Evolutionary conservation across 1,140 invertebrate genomes (phyloP), one percentile per base, ranked within the genome.

Genomic region (Oryzaephilus surinamensis): DNA sequence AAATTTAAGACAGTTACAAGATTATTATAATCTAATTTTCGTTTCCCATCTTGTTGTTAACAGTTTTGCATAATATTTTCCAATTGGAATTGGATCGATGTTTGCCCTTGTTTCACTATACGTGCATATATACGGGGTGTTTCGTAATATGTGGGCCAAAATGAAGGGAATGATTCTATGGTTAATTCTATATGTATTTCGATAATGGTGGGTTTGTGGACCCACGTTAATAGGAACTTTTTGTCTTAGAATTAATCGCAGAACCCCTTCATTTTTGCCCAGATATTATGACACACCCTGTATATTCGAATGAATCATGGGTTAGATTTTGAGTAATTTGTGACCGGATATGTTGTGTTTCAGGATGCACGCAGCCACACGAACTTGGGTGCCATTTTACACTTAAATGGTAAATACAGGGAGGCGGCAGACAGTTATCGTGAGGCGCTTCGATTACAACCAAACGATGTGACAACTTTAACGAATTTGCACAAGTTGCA

Each of bases 301-400:
- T 11, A 11, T 26, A 11, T 26, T 11, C 13, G 4, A 12, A 10
- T 6, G 13, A 12, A 26, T 26, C 13, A 26, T 26, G 6, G 24
- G 24, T 26, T 12, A 26, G 13, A 26, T 6, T 26, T 26, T 11
- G 10, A 26, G n/a, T 26, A 26, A 26, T 26, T 21, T 37, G n/a
- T n/a, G n/a, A n/a, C n/a, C n/a, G n/a, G n/a, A n/a, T n/a, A n/a
- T n/a, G n/a, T 55, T 58, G 53, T 31, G 45, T 66, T 67, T 14
- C 72, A 87, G 79, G 84, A 92, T 53, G 81, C 89, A 0, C 74
- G 84, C 38, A 84, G 84, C 35, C 88, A 94, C 61, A 90, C 91
- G 53, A 96, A 96, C 62, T 65, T 95, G 19, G 92, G 91, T 11
- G 91, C 91, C 26, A 95, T 97, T 57, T 67, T 92, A 14, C 91